Percentiles rank a stretch among this genome's conserved stretches.
These are phyloP conservation scores for Dryobates pubescens DNA, from an alignment of 2,797 vertebrate species.

Conservation along the genomic window DNA sequence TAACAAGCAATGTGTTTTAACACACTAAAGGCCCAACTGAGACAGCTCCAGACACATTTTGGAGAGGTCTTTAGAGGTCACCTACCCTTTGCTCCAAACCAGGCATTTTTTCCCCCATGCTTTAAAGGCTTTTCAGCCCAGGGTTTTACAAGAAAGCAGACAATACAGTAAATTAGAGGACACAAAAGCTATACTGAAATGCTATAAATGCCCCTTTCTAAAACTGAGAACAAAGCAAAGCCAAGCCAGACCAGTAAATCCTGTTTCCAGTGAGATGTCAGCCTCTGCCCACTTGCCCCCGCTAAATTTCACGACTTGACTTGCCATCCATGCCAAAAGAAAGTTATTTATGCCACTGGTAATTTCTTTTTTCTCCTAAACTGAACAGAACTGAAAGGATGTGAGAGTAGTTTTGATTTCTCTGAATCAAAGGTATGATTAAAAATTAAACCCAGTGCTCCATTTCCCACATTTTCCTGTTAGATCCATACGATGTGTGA, in stretches of 20 bases:
- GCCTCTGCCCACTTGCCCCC: rapidly evolving
- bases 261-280: neutral
- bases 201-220: neutral
- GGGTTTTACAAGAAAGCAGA: neutral
- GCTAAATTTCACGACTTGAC: neutral
- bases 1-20: neutral
- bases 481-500: rapidly evolving
- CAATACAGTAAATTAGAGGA: neutral
- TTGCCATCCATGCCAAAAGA: neutral
- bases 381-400: neutral
- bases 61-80: neutral
- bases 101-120: neutral
- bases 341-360: neutral
- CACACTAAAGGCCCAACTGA: neutral
- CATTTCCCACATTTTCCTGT: neutral
- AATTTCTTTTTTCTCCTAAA: neutral
- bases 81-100: neutral
- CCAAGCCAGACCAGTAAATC: neutral
- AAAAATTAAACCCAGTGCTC: slow-evolving; percentile 28
- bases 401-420: neutral
- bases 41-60: neutral
- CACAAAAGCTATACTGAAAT: neutral
- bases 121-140: neutral
- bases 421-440: slow-evolving; percentile 16
- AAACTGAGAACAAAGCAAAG: neutral